Conservation (phyloP, 2,888 invertebrate species). For the Eutolmus rufibarbis region DNA sequence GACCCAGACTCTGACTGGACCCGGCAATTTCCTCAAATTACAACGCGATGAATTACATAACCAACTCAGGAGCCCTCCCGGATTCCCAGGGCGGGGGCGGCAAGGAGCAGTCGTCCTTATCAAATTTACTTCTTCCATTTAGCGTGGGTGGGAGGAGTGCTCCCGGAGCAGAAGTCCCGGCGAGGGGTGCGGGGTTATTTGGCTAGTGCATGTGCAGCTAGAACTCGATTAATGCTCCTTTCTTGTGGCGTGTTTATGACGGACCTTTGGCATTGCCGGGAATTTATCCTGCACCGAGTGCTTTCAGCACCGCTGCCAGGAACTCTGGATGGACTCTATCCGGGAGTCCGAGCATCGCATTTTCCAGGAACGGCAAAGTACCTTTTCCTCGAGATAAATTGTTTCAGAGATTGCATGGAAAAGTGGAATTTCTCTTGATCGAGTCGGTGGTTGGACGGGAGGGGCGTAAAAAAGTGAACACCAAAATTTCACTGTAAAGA, state of each 20-base stretch:
- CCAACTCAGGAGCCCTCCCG: background rate
- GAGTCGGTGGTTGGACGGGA: background rate
- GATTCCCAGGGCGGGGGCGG: background rate
- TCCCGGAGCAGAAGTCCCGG: background rate
- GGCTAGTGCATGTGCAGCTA: background rate
- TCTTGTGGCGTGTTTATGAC: conserved; percentile 26
- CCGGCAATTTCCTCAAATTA: background rate
- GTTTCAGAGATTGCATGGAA: background rate
- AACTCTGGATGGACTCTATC: background rate
- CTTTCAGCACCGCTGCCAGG: background rate
- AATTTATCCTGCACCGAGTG: background rate
- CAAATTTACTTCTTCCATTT: conserved; percentile 24
- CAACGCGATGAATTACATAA: background rate
- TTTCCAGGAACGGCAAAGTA: background rate
- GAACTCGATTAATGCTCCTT: conserved; percentile 16
- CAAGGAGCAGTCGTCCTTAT: background rate
- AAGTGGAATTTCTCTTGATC: background rate
- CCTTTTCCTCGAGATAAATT: background rate
- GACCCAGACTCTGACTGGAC: background rate
- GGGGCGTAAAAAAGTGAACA: background rate
- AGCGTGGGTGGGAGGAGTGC: background rate
- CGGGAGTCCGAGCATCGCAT: background rate
- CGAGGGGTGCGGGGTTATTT: background rate
- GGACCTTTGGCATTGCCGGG: conserved; percentile 8
- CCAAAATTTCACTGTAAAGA: background rate